Evolutionary conservation across 2,113 vertebrate species (phyloP).

Genomic region (Prunella fulvescens): DNA sequence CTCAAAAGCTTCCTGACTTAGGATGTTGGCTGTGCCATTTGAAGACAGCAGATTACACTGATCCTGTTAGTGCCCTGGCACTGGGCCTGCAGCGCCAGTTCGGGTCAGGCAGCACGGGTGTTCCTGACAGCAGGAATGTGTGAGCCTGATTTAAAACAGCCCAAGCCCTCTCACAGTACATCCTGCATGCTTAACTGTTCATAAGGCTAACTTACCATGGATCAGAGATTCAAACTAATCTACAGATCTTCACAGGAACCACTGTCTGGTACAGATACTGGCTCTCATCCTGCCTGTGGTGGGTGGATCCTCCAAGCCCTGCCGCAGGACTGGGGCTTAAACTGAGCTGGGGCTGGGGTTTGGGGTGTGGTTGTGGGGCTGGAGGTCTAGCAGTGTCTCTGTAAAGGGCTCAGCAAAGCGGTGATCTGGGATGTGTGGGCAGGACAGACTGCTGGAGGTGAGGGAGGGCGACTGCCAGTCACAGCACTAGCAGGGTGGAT

Average conservation of each 20-base stretch:
- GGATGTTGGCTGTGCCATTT: background rate
- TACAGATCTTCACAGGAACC: background rate
- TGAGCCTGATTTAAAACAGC: background rate
- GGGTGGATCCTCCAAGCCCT: background rate
- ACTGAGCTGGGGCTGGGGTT: background rate
- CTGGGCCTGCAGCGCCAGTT: accelerated
- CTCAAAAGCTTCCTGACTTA: background rate
- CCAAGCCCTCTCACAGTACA: background rate
- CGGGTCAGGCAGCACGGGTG: background rate
- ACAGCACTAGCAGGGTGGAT: background rate
- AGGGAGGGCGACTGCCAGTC: background rate
- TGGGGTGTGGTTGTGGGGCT: background rate
- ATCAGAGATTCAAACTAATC: background rate
- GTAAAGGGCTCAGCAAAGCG: background rate
- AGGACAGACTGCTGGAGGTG: background rate
- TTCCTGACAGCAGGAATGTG: background rate
- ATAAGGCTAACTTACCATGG: background rate
- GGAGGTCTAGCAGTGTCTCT: background rate
- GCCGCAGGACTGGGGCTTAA: background rate
- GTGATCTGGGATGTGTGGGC: background rate
- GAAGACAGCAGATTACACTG: background rate
- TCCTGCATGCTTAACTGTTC: background rate
- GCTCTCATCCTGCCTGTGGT: background rate
- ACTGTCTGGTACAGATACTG: background rate
- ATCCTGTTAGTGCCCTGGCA: background rate